These are phyloP conservation scores for Dexiosoma caninum DNA, from an alignment of 2,888 invertebrate genomes.

Conservation along the genomic window DNA sequence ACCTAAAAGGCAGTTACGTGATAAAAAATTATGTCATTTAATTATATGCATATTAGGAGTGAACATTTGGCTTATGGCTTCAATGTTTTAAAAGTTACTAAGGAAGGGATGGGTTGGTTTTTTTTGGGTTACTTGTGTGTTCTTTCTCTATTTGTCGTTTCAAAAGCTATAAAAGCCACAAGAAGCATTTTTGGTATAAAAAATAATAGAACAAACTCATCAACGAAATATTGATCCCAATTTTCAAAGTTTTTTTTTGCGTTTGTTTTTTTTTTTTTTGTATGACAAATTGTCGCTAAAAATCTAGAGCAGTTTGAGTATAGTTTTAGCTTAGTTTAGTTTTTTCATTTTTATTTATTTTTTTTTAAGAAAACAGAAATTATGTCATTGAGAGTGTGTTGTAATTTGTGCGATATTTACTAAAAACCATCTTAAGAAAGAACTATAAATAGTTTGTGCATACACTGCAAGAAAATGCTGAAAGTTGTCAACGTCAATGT, in stretches of 20 bases:
- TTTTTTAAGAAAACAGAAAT: slow-evolving; percentile 35
- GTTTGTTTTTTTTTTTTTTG: background rate
- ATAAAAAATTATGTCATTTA: slow-evolving; percentile 51
- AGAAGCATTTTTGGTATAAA: slow-evolving; percentile 24
- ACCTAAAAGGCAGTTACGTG: slow-evolving; percentile 46
- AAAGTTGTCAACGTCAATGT: background rate
- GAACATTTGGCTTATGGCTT: slow-evolving; percentile 41
- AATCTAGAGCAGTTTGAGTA: slow-evolving; percentile 39
- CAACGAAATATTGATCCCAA: slow-evolving; percentile 42
- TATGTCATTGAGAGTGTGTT: slow-evolving; percentile 51
- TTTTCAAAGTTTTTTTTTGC: background rate
- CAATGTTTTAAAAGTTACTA: slow-evolving; percentile 32
- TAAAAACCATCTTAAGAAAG: slow-evolving; percentile 7
- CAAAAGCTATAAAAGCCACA: slow-evolving; percentile 6
- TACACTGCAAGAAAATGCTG: slow-evolving; percentile 40
- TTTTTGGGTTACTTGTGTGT: too few relatives aligned
- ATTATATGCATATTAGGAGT: slow-evolving; percentile 29
- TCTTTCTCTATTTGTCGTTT: background rate
- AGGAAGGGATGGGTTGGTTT: slow-evolving; percentile 39
- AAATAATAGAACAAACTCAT: slow-evolving; percentile 17
- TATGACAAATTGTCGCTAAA: slow-evolving; percentile 30
- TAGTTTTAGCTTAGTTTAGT: background rate
- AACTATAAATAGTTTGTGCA: slow-evolving; percentile 7
- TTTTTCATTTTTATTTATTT: too few relatives aligned
- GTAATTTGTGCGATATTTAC: slow-evolving; percentile 11